Evolutionary conservation across 1,140 invertebrate genomes (phyloP).

Genomic region (Ceratosolen fusciceps): DNA sequence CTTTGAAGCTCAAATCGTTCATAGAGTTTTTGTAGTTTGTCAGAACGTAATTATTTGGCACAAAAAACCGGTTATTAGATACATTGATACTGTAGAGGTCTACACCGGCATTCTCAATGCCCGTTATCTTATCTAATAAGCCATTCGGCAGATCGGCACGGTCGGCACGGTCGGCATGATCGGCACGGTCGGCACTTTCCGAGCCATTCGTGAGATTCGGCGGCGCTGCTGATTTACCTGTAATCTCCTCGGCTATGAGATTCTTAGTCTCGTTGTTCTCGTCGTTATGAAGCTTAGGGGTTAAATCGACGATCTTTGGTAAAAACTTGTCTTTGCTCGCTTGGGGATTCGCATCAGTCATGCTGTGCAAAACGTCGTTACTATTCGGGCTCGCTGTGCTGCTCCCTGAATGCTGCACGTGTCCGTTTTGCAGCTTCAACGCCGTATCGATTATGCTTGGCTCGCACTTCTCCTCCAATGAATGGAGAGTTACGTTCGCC

Average conservation of each 20-base stretch:
- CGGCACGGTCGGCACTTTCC: too few relatives aligned
- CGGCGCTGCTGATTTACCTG: background rate
- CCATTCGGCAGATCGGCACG: constrained; percentile 39
- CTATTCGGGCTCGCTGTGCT: background rate
- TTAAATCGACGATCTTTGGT: constrained; percentile 43
- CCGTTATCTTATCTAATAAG: constrained; percentile 55
- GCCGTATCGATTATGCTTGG: background rate
- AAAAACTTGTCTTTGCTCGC: constrained; percentile 23
- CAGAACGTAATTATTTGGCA: constrained; percentile 59
- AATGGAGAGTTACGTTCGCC: background rate
- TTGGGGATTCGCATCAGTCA: background rate
- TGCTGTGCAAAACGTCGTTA: background rate
- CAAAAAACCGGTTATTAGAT: constrained; percentile 62
- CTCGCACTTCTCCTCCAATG: background rate
- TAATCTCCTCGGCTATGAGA: background rate
- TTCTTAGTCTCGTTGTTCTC: background rate
- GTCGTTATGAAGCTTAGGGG: constrained; percentile 23
- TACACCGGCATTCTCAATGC: constrained; percentile 53
- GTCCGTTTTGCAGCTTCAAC: background rate
- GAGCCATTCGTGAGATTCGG: background rate
- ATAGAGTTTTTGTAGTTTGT: constrained; percentile 55
- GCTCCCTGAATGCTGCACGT: background rate
- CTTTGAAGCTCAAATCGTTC: constrained; percentile 61
- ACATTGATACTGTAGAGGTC: constrained; percentile 59
- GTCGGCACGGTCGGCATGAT: constrained; percentile 32